These are phyloP conservation scores for Gracilinanus agilis DNA, from an alignment of 2,113 vertebrate genomes.

Conservation along the genomic window DNA sequence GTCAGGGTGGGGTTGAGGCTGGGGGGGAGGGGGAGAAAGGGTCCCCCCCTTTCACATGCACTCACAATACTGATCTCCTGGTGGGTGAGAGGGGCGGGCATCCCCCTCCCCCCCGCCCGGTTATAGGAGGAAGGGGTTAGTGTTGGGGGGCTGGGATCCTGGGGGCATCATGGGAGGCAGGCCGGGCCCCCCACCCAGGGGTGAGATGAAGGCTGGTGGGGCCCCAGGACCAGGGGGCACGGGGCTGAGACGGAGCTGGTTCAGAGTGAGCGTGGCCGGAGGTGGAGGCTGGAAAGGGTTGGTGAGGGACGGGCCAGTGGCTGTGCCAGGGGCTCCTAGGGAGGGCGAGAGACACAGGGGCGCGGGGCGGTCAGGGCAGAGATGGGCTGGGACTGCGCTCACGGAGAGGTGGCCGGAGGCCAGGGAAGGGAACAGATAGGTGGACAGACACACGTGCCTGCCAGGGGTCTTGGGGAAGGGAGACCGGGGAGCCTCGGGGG, in stretches of 20 bases:
- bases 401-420: fast-evolving
- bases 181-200: conserved; percentile 81
- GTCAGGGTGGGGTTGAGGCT: conserved; percentile 34
- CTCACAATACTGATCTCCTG: conserved; percentile 72
- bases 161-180: conserved; percentile 90
- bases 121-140: conserved; percentile 90
- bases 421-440: neutral
- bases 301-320: conserved; percentile 72
- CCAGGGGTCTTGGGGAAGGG: too few species aligned
- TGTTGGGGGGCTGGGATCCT: conserved; percentile 83
- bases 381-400: neutral
- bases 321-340: conserved; percentile 47
- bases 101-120: conserved; percentile 46
- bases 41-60: conserved; percentile 73
- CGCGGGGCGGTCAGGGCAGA: neutral
- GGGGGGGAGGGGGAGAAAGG: conserved; percentile 23
- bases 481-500: too few species aligned
- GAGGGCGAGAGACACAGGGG: conserved; percentile 73
- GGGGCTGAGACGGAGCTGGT: conserved; percentile 91
- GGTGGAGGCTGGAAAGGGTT: conserved; percentile 84
- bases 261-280: conserved; percentile 88
- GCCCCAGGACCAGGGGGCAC: conserved; percentile 85
- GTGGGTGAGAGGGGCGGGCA: neutral
- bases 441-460: neutral
- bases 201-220: conserved; percentile 77